Evolutionary conservation across 64 coral and sea anemone genomes (phyloP).

Genomic region (Montipora capricornis): DNA sequence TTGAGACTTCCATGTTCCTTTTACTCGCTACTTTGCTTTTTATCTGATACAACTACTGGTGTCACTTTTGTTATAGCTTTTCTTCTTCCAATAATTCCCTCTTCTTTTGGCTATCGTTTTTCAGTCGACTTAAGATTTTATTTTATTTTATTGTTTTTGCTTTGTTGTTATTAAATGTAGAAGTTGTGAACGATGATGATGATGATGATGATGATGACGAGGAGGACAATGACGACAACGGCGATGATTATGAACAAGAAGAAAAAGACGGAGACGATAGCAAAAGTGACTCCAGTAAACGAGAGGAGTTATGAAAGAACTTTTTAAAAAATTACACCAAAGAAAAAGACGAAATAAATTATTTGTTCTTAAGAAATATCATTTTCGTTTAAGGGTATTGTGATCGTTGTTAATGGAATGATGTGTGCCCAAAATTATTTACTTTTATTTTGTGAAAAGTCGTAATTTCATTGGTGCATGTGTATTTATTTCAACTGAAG

Average conservation of each 20-base stretch:
- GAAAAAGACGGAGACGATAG: constrained; percentile 14
- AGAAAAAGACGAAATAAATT: constrained; percentile 26
- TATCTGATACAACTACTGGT: background rate
- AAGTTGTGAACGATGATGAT: constrained; percentile 34
- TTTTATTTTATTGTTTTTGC: constrained; percentile 4
- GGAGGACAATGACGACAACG: background rate
- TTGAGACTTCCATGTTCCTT: background rate
- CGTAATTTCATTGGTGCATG: too few relatives aligned
- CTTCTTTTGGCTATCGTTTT: background rate
- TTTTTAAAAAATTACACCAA: constrained; percentile 14
- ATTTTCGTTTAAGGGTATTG: too few relatives aligned
- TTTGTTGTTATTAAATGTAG: constrained; percentile 49
- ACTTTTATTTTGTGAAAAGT: too few relatives aligned
- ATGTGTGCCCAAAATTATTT: too few relatives aligned
- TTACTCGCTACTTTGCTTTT: background rate
- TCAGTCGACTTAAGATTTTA: background rate
- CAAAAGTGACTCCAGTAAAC: constrained; percentile 48
- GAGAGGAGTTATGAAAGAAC: constrained; percentile 38
- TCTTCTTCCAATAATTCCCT: background rate
- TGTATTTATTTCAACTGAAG: too few relatives aligned
- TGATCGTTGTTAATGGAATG: too few relatives aligned
- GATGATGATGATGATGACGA: constrained; percentile 16
- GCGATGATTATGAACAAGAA: constrained; percentile 3
- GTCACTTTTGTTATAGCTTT: constrained; percentile 46
- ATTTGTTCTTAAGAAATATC: constrained; percentile 7